Evolutionary conservation across 2,888 invertebrate species (phyloP).

Genomic region (Caenorhabditis afra): DNA sequence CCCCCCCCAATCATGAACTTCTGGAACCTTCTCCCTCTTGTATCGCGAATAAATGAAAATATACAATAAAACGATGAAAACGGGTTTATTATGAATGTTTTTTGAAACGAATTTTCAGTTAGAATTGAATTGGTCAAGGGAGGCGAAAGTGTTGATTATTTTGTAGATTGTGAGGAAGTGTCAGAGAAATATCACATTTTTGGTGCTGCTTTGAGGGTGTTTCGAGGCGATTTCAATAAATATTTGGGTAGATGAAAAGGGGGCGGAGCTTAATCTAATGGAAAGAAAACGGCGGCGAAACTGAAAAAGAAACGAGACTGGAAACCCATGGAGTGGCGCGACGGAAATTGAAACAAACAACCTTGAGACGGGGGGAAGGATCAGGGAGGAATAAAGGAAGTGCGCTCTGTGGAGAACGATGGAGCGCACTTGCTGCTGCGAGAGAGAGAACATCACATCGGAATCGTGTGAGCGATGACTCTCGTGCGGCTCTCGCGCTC

Average conservation of each 20-base stretch:
- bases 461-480: constrained; percentile 64
- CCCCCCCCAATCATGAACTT: no score
- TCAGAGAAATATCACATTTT: constrained; percentile 49
- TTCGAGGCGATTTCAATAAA: constrained; percentile 16
- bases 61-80: no score
- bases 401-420: not conserved
- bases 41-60: no score
- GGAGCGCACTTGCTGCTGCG: not conserved
- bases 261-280: constrained; percentile 9
- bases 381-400: not conserved
- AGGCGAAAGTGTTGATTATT: not conserved
- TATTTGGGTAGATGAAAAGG: constrained; percentile 1
- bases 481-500: constrained; percentile 88
- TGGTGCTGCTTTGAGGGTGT: constrained; percentile 37
- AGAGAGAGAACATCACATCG: constrained; percentile 52
- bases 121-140: constrained; percentile 3
- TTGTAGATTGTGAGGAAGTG: constrained; percentile 31
- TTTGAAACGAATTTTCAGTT: no score
- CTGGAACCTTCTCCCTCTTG: no score
- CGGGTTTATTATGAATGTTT: no score
- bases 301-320: constrained; percentile 27
- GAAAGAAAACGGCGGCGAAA: constrained; percentile 23
- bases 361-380: constrained; percentile 44
- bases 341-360: no score
- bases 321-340: constrained; percentile 58